Evolutionary conservation across 2,888 invertebrate genomes (phyloP), one percentile per base, ranked within the genome.

Genomic region (Eristalinus aeneus): DNA sequence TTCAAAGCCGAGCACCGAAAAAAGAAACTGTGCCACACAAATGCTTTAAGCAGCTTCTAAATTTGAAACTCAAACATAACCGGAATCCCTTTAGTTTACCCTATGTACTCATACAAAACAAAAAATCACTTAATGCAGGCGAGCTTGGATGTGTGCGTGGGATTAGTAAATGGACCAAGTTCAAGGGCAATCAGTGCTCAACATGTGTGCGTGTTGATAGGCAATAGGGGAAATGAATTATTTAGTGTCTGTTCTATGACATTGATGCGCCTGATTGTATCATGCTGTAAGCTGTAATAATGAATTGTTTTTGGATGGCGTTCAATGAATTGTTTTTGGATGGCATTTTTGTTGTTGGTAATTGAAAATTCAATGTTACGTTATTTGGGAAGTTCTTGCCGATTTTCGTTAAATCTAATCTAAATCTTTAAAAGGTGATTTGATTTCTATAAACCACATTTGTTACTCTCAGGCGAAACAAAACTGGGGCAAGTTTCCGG

Each of bases 151-250:
- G 56, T 56, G n/a, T 60, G 34, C 16, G 16, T 6, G 34, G 54
- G 32, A 56, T 11, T 11, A n/a, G 56, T 34, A 60, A 75, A 60
- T 75, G 53, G 56, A 54, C 16, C 77, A 77, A 77, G 77, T 77
- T 77, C 77, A 77, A 77, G 77, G 77, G 77, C 77, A 69, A 76
- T 76, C 61, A 39, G 31, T 54, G 31, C 61, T 23, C 68, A 68
- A 27, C 32, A 36, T 46, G 36, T 67, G 67, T 65, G 65, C 22
- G 10, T 39, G 31, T 16, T 56, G 27, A n/a, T 32, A 64, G 53
- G 34, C 11, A 0, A 46, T 46, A 46, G 46, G 46, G 34, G 4
- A 39, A 27, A 12, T 69, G 36, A 27, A 31, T 31, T 65, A 46
- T 46, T 46, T 16, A 39, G 39, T 39, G 39, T 63, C 61, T 32